Evolutionary conservation across 2,888 invertebrate genomes (phyloP).

Genomic region (Cyaniris semiargus): DNA sequence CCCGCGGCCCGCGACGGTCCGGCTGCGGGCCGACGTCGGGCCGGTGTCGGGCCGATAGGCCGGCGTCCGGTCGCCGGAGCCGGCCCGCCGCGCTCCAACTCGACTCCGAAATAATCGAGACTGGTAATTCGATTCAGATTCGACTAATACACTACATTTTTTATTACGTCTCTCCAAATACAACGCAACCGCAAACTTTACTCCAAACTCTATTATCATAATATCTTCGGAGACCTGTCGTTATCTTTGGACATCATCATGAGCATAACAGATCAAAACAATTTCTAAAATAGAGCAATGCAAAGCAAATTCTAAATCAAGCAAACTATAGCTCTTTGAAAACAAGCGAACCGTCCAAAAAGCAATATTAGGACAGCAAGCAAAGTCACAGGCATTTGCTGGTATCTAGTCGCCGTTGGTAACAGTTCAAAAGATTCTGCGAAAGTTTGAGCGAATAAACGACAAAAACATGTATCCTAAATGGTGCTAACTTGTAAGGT

Average conservation of each 20-base stretch:
- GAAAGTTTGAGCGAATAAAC: background rate
- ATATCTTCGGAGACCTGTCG: constrained; percentile 5
- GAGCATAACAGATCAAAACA: background rate
- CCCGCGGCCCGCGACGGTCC: constrained; percentile 56
- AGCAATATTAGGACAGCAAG: background rate
- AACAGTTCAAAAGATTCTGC: background rate
- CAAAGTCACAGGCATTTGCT: background rate
- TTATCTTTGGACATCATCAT: background rate
- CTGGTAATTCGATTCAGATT: constrained; percentile 9
- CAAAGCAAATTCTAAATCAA: too few relatives aligned
- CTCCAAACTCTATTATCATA: constrained; percentile 8
- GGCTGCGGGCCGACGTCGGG: constrained; percentile 54
- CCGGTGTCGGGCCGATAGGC: constrained; percentile 52
- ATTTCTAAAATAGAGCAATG: background rate
- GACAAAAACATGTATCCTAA: background rate
- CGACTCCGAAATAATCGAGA: background rate
- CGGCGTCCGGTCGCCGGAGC: constrained; percentile 47
- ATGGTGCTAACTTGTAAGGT: background rate
- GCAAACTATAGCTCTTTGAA: too few relatives aligned
- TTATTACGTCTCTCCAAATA: constrained; percentile 4
- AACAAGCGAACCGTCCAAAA: background rate
- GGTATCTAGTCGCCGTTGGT: background rate
- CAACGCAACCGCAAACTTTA: background rate
- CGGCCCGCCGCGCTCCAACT: constrained; percentile 55
- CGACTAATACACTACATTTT: background rate